Evolutionary conservation across 2,797 vertebrate species (phyloP).

Genomic region (Sebastes matsubarae): DNA sequence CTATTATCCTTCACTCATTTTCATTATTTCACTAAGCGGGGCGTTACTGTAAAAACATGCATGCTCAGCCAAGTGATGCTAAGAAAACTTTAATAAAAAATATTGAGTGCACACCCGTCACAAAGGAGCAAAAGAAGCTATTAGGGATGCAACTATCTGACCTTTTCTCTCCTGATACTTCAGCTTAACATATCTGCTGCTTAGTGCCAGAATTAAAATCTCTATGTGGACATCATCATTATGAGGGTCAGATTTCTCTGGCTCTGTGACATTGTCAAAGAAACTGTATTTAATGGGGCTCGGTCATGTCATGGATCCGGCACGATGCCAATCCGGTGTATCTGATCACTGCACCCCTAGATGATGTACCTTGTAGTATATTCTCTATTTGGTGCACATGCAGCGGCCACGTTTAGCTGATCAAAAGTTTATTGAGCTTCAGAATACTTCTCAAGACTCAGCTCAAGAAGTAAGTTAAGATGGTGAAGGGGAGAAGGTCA

Average conservation of each 20-base stretch:
- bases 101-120: slow-evolving; percentile 1
- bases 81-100: slow-evolving; percentile 30
- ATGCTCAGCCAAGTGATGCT: slow-evolving; percentile 29
- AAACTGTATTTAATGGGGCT: background rate
- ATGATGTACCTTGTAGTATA: background rate
- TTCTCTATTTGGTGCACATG: background rate
- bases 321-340: background rate
- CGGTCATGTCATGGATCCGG: no score
- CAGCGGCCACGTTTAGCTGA: background rate
- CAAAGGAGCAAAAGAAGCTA: background rate
- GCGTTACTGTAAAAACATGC: slow-evolving; percentile 38
- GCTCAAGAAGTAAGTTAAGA: background rate
- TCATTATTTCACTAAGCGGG: slow-evolving; percentile 28
- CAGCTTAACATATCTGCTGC: background rate
- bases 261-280: background rate
- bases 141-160: background rate
- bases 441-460: background rate
- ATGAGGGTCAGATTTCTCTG: background rate
- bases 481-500: slow-evolving; percentile 5
- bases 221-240: background rate
- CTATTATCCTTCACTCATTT: slow-evolving; percentile 11
- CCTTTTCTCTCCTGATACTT: background rate
- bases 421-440: slow-evolving; percentile 1
- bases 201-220: background rate
- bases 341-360: background rate